phyloP scores from a whole-genome alignment of 2,797 vertebrate genomes.

The Euphonia xanthogaster region DNA sequence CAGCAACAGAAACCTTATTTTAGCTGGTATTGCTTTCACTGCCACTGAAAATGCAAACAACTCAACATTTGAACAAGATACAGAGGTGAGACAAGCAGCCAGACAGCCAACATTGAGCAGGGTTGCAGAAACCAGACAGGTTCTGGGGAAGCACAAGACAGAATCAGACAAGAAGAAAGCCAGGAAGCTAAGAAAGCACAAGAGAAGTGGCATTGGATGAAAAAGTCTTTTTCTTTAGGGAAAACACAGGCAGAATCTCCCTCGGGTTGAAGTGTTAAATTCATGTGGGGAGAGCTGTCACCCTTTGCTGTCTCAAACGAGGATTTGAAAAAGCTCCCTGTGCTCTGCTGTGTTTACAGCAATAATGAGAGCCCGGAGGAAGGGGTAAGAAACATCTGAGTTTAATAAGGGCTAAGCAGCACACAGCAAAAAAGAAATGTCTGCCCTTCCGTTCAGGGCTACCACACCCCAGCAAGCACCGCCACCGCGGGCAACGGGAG shows the following conservation, averaged over 20 bases:
- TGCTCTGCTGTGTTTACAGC: conserved; percentile 52
- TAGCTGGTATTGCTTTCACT: neutral
- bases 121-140: neutral
- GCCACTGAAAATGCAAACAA: neutral
- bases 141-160: neutral
- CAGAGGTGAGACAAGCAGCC: neutral
- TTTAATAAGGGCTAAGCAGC: conserved; percentile 66
- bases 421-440: conserved; percentile 51
- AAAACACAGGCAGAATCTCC: neutral
- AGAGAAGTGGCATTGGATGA: neutral
- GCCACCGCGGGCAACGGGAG: neutral
- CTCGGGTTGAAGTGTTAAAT: neutral
- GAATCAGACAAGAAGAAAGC: neutral
- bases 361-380: conserved; percentile 57
- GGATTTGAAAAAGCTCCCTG: conserved; percentile 20
- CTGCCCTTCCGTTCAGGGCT: conserved; percentile 62
- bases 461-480: conserved; percentile 50
- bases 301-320: conserved; percentile 3
- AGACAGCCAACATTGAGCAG: neutral
- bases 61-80: neutral
- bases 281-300: conserved; percentile 11
- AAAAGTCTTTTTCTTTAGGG: neutral
- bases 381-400: conserved; percentile 63
- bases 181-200: neutral
- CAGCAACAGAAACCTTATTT: neutral